Evolutionary conservation across 2,888 invertebrate species (phyloP), one percentile per base, ranked within the genome.

Genomic region (Pterostichus madidus): DNA sequence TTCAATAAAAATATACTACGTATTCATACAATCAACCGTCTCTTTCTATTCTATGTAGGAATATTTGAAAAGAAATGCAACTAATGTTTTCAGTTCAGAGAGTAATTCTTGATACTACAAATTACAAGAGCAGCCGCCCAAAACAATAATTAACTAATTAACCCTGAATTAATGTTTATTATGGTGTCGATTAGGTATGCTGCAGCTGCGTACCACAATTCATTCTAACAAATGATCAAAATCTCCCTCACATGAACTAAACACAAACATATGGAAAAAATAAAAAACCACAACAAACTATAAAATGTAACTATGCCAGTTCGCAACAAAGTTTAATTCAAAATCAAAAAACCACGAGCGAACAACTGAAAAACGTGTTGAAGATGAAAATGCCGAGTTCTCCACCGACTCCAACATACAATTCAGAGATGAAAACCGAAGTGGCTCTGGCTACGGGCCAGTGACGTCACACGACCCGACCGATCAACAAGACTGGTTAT

Each of bases 401-500:
- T 24, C 2, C 3, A 24, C 52, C 13, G 15, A 52, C 8, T 13
- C 52, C 15, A 24, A 24, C 24, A 24, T 24, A 24, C 24, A 24
- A 24, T 5, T 52, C 52, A 6, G 11, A 17, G 64, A 32, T 64
- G 64, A 64, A 64, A 64, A 64, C 35, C 56, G 56, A 56, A 56
- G 39, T 39, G 39, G 39, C 73, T 73, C 52, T 80, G 81, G 81
- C 81, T 81, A 24, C 24, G 44, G 49, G 71, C 81, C 81, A 81
- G 75, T 83, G 83, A 83, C 83, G 83, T 83, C 83, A 83, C 77
- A 15, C 64, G 77, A 59, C 82, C 76, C 76, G 53, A 83, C 83
- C 76, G 83, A 83, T 83, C 83, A 83, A 83, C 83, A 83, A 83
- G 76, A 83, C 83, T 77, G 76, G 83, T 83, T 83, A 83, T 83